phyloP scores from a whole-genome alignment of 2,113 vertebrate species.

The Muscicapa adusta region DNA sequence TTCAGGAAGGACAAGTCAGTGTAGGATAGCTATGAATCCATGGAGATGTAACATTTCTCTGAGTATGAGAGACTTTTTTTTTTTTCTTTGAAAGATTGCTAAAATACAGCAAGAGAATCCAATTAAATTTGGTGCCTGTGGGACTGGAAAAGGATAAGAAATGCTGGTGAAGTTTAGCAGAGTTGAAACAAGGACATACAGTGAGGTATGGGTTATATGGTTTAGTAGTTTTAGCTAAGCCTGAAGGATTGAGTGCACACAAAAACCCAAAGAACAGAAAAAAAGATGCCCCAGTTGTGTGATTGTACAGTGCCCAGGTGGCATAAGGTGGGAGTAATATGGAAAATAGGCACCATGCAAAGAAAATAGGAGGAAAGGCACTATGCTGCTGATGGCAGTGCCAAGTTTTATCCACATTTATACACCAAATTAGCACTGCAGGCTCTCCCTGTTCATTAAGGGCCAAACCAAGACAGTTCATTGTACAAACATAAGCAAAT shows the following conservation, averaged over 20 bases:
- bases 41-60: background rate
- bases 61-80: background rate
- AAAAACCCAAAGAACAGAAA: background rate
- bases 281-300: background rate
- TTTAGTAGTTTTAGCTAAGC: background rate
- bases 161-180: background rate
- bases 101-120: background rate
- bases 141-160: background rate
- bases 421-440: background rate
- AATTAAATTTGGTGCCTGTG: background rate
- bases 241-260: background rate
- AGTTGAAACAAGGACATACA: background rate
- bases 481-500: background rate
- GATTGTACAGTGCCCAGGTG: background rate
- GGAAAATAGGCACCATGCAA: background rate
- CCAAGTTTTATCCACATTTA: background rate
- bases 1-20: background rate
- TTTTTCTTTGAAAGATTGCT: background rate
- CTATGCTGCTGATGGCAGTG: background rate
- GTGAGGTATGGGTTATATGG: background rate
- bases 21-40: background rate
- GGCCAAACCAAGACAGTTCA: background rate
- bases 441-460: background rate
- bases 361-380: background rate
- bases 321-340: background rate